A percentile compares a stretch with the other conserved stretches of the same genome.
phyloP scores from a whole-genome alignment of 2,888 invertebrate species.

The Heteromyza rotundicornis region DNA sequence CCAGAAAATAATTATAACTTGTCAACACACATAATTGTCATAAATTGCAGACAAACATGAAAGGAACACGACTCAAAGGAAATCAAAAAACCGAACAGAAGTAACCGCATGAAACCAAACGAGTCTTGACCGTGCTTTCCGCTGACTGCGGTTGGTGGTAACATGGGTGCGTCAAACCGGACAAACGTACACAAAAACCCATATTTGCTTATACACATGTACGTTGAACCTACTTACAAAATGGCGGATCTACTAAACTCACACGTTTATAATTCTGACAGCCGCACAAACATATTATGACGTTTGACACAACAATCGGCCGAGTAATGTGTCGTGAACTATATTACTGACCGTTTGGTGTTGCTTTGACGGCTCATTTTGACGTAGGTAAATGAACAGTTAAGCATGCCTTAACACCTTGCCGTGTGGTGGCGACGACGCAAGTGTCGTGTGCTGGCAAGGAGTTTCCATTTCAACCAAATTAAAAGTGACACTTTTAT shows the following conservation, averaged over 20 bases:
- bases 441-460: not conserved
- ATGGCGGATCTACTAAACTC: not conserved
- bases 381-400: no score
- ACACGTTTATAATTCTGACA: not conserved
- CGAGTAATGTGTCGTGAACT: not conserved
- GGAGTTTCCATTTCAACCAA: conserved; percentile 3
- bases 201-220: not conserved
- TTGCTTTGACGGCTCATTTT: no score
- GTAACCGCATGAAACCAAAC: not conserved
- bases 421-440: not conserved
- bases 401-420: no score
- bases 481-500: conserved; percentile 30
- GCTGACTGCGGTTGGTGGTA: no score
- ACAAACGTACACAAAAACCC: not conserved
- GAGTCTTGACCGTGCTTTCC: not conserved
- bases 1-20: conserved; percentile 16
- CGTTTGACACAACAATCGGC: not conserved
- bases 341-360: no score
- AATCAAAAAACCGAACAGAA: not conserved
- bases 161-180: not conserved
- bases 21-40: conserved; percentile 15
- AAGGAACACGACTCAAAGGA: not conserved
- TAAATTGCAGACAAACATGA: conserved; percentile 10
- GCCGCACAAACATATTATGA: not conserved
- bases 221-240: not conserved